Evolutionary conservation across 1,140 invertebrate genomes (phyloP), one percentile per base, ranked within the genome.

Genomic region (Macrosteles quadrilineatus): DNA sequence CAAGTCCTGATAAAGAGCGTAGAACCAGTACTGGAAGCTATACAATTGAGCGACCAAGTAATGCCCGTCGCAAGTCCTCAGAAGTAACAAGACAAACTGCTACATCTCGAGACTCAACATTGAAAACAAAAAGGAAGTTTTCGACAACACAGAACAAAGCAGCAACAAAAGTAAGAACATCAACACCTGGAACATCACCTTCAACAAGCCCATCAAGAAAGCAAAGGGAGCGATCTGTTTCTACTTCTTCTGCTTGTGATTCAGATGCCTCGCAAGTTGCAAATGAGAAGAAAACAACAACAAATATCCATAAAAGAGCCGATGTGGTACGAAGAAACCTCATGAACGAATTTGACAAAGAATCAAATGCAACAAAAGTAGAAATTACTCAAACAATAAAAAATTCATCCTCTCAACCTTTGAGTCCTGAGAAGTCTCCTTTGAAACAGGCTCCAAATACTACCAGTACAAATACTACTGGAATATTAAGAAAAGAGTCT

Each of bases 131-230:
- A 70, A 72, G 76, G 23, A 76, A 74, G 50, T 73, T 77, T 25
- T 77, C 76, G 9, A 74, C 76, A 11, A 74, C 75, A 53, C 68
- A 74, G 30, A 65, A 63, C 29, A 76, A 76, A 72, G 68, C 65
- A 17, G 68, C 75, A 12, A 71, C 71, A 1, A 76, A 77, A 72
- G 74, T 73, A 11, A 70, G 75, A 55, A 67, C 69, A n/a, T 75
- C 76, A 9, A 77, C 76, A 2, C 76, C 76, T 25, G 75, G 73
- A 50, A 70, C 70, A 36, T 76, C 75, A 17, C 76, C 76, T 17
- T 32, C 68, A 12, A 68, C 57, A 14, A 76, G 75, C 66, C 75
- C 75, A 25, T 71, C 75, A 12, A 57, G 74, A 50, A 30, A 25
- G 19, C 47, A 68, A 11, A 62, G 47, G 53, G 19, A 32, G 2